Evolutionary conservation across 2,113 vertebrate species (phyloP).

Genomic region (Neogale vison): DNA sequence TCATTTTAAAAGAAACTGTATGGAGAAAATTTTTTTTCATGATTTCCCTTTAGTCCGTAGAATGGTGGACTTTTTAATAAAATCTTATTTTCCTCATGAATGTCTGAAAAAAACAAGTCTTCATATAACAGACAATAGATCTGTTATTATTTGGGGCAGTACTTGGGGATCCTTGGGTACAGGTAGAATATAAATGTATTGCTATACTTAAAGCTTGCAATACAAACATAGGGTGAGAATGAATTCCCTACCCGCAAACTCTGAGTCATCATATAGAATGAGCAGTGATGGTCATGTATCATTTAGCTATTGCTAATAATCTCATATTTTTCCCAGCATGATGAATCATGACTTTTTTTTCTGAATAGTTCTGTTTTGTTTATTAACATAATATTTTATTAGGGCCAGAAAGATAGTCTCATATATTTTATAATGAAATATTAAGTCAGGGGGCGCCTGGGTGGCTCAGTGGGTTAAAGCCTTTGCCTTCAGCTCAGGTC

Average conservation of each 20-base stretch:
- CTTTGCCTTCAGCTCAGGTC: no score
- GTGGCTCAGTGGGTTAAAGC: no score
- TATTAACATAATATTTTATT: not conserved
- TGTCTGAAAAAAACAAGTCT: constrained; percentile 13
- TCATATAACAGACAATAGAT: not conserved
- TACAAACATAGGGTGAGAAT: not conserved
- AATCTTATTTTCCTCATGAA: constrained; percentile 19
- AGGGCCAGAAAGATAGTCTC: not conserved
- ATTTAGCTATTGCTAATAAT: constrained; percentile 19
- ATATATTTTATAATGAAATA: not conserved
- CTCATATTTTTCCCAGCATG: not conserved
- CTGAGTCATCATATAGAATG: not conserved
- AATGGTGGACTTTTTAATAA: constrained; percentile 11
- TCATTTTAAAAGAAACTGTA: constrained; percentile 28
- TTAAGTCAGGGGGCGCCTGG: no score
- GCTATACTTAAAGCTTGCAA: not conserved
- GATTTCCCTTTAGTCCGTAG: not conserved
- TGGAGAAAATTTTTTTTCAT: constrained; percentile 20
- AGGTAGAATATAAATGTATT: not conserved
- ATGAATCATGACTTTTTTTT: constrained; percentile 14
- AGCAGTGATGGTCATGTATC: not conserved
- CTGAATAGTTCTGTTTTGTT: not conserved
- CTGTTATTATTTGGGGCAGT: not conserved
- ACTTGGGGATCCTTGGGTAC: not conserved
- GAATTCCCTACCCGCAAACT: not conserved